Conservation (phyloP, 1,140 invertebrate species). For the Drosophila tropicalis region DNA sequence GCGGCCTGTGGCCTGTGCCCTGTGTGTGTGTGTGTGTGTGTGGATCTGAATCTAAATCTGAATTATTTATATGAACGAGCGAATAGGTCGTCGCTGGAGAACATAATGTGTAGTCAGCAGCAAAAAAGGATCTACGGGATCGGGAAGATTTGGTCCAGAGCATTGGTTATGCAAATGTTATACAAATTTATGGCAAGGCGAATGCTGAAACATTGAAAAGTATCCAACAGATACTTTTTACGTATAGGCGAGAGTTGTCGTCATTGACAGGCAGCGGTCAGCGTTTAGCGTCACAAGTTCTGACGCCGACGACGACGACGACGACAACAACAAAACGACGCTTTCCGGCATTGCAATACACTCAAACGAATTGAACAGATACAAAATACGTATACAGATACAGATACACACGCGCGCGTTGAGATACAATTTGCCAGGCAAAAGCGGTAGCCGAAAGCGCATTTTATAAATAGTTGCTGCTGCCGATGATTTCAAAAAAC, state of each 20-base stretch:
- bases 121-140: constrained; percentile 47
- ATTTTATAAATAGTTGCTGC: constrained; percentile 80
- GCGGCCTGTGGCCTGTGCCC: not conserved
- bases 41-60: constrained; percentile 43
- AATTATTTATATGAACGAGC: constrained; percentile 64
- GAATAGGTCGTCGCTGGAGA: not conserved
- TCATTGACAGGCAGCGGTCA: constrained; percentile 56
- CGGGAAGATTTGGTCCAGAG: constrained; percentile 4
- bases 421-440: constrained; percentile 59
- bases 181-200: constrained; percentile 57
- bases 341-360: constrained; percentile 74
- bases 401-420: constrained; percentile 6
- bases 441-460: constrained; percentile 59
- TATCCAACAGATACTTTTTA: constrained; percentile 64
- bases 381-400: constrained; percentile 32
- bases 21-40: not conserved
- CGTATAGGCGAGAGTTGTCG: constrained; percentile 50
- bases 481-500: constrained; percentile 58
- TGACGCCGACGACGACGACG: constrained; percentile 19
- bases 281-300: constrained; percentile 60
- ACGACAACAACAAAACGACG: constrained; percentile 17
- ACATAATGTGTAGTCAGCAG: constrained; percentile 10
- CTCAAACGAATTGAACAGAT: constrained; percentile 40
- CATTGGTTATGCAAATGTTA: constrained; percentile 75
- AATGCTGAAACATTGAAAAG: constrained; percentile 32